phyloP scores from a whole-genome alignment of 2,797 vertebrate genomes.

The Apogon hyalosoma region DNA sequence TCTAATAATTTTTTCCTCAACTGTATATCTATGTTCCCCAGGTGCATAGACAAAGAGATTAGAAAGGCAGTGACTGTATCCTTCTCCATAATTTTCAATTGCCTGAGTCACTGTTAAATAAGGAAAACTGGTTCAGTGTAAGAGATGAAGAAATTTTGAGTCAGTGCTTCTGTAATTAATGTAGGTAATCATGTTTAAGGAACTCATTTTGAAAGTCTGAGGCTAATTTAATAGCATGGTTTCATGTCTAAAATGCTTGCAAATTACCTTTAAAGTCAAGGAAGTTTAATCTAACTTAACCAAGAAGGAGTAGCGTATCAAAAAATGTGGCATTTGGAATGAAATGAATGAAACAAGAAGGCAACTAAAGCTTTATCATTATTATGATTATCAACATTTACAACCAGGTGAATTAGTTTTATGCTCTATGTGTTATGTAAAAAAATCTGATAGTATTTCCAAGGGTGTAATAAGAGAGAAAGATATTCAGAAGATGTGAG shows the following conservation, averaged over 20 bases:
- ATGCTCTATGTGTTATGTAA: background rate
- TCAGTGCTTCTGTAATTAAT: conserved; percentile 10
- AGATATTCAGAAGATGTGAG: background rate
- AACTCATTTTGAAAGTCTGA: conserved; percentile 12
- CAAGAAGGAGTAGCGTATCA: conserved; percentile 5
- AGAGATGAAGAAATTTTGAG: background rate
- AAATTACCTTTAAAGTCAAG: conserved; percentile 14
- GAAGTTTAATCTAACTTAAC: conserved; percentile 23
- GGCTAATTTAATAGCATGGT: conserved; percentile 31
- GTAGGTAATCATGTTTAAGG: conserved; percentile 1
- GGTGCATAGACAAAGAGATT: too few relatives aligned
- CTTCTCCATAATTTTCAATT: background rate
- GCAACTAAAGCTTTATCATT: background rate
- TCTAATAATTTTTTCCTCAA: too few relatives aligned
- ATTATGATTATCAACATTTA: background rate
- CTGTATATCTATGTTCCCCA: too few relatives aligned
- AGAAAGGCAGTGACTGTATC: too few relatives aligned
- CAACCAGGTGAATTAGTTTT: background rate
- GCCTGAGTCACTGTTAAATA: background rate
- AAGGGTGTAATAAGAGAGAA: background rate
- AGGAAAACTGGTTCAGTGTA: background rate
- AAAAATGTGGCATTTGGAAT: background rate
- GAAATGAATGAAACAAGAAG: conserved; percentile 1
- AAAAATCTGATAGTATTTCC: too few relatives aligned
- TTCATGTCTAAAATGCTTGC: background rate